Base-by-base conservation (phyloP, 2,113 vertebrate species). In the Leucoraja erinaceus region DNA sequence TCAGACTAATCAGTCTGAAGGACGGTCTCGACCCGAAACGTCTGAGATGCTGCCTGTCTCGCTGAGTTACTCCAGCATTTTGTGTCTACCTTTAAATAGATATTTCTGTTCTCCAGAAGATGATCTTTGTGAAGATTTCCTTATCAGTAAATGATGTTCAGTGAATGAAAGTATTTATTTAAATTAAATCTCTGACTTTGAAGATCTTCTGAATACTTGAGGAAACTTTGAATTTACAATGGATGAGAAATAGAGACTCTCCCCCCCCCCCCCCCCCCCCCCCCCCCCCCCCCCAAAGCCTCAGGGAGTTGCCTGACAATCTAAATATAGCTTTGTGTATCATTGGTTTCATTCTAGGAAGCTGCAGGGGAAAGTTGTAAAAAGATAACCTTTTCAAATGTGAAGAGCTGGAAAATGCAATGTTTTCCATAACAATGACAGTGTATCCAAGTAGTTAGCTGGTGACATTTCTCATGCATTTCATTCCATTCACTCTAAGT, bases 371-470 rank as follows among this genome's bases (percentile, higher is more conserved):
- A 88, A 63, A 88, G 28, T 88, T 63, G 59, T 61, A 63, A 88
- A 88, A 88, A 88, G 83, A 63, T 88, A 31, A 63, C 83, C 56
- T 88, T 72, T 88, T 88, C n/a, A 86, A 86, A 86, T 86, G 81
- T n/a, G 81, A 86, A 86, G 81, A 59, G 11, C 25, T 84, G 56
- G 81, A 61, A 86, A 88, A 88, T 63, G 83, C 83, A 31, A 31
- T 88, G 59, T 88, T 88, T 88, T 88, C 83, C 83, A 88, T 88
- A 88, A 88, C 83, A 88, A 88, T 88, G 63, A 16, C 59, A 31
- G 59, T 12, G 28, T 31, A n/a, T 88, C 28, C 28, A 61, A 31
- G 83, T 66, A 88, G 11, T 88, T 61, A 88, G n/a, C 83, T 18
- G 3, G 83, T 63, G 83, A 88, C 83, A 88, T 88, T 88, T 88